Evolutionary conservation across 1,140 invertebrate species (phyloP), one percentile per base, ranked within the genome.

Genomic region (Sarcophaga bullata): DNA sequence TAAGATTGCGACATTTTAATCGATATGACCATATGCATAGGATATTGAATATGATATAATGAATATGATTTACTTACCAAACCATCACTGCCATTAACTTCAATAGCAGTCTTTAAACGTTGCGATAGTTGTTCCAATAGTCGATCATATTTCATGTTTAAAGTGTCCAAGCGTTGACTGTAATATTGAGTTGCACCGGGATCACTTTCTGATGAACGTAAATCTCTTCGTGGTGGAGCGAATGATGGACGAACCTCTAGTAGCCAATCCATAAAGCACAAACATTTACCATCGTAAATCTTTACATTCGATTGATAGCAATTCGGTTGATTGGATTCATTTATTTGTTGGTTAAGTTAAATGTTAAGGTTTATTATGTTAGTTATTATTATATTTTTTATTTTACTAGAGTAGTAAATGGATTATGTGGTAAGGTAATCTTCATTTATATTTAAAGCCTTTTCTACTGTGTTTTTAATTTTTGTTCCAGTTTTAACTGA

Each of bases 221-320:
- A 84, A 85, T 90, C 89, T n/a, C 87, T 85, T 50, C 89, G 87
- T 80, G 89, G 89, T 48, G 88, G 87, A 47, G 89, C 89, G 83
- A 90, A 90, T 80, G 89, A 90, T 48, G 89, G 89, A 81, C 89
- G 85, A 46, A 85, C 88, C 89, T 97, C 95, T 87, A 98, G 93
- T 80, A 98, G 91, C 91, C 94, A 95, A 86, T 98, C 97, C 85
- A 94, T 93, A 91, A 97, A 99, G 83, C 95, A 95, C 91, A 96
- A 94, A 89, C 98, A 94, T 86, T 90, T 90, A 84, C 87, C 87
- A 82, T 97, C 95, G 92, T 97, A 97, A 88, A 97, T 97, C 89
- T 90, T 80, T 81, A 76, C 76, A 73, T 19, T 49, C 76, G 62
- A 68, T 68, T 15, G 17, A 52, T 58, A 52, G 10, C 46, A 48